These are phyloP conservation scores for Mus spretus DNA, from an alignment of 2,797 vertebrate genomes.

Conservation along the genomic window DNA sequence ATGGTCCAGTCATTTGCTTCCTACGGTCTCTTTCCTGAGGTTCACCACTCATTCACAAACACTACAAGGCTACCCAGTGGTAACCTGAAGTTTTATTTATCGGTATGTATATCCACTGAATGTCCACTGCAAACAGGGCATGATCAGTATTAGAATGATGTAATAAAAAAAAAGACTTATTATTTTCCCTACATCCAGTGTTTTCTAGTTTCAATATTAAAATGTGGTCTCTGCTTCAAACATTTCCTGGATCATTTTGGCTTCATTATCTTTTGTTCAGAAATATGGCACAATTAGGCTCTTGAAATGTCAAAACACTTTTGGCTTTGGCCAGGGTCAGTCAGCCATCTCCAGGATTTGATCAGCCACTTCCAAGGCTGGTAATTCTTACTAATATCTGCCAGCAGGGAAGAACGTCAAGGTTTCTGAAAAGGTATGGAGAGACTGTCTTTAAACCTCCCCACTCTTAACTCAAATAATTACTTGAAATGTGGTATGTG, in stretches of 20 bases:
- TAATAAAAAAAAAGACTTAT: conserved; percentile 41
- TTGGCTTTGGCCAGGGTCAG: background rate
- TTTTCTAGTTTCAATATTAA: conserved; percentile 15
- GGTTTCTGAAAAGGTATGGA: background rate
- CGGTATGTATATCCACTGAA: conserved; percentile 47
- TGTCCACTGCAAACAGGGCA: conserved; percentile 60
- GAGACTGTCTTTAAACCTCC: background rate
- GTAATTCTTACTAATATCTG: background rate
- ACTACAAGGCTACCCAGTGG: conserved; percentile 53
- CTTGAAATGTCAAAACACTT: background rate
- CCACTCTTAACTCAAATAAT: background rate
- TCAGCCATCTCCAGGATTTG: background rate
- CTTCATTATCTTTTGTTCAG: conserved; percentile 27
- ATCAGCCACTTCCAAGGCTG: background rate
- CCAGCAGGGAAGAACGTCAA: conserved; percentile 2
- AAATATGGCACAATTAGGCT: conserved; percentile 3
- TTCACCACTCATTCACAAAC: conserved; percentile 48
- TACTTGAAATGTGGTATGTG: conserved; percentile 12
- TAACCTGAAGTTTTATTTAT: conserved; percentile 60
- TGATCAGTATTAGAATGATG: conserved; percentile 33
- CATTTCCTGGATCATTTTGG: background rate
- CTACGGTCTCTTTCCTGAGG: background rate
- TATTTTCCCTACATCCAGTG: conserved; percentile 13
- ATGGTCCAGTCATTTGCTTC: background rate
- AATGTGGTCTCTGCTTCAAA: conserved; percentile 31